These are phyloP conservation scores for Petrocephalus schoutedeni DNA, from an alignment of 2,797 vertebrate genomes.

Conservation along the genomic window DNA sequence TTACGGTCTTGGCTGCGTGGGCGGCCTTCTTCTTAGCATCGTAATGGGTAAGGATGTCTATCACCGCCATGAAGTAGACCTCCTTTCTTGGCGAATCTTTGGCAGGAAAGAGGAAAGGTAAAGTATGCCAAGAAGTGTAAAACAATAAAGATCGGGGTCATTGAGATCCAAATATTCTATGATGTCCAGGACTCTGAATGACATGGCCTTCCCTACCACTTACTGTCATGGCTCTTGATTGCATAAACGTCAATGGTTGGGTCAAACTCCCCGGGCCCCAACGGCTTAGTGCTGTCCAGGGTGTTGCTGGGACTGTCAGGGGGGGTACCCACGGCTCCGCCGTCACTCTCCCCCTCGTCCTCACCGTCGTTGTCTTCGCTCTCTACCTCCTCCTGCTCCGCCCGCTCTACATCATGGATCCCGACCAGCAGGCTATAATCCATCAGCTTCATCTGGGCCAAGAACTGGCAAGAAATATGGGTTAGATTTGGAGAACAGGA, in stretches of 20 bases:
- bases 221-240: slow-evolving; percentile 94
- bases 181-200: neutral
- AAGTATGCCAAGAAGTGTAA: neutral
- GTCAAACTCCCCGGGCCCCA: slow-evolving; percentile 92
- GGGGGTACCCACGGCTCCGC: slow-evolving; percentile 83
- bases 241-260: slow-evolving; percentile 94
- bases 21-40: slow-evolving; percentile 97
- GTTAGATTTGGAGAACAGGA: neutral
- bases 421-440: slow-evolving; percentile 98
- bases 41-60: slow-evolving; percentile 98
- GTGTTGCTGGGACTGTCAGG: slow-evolving; percentile 97
- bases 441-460: slow-evolving; percentile 96
- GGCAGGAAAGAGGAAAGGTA: neutral
- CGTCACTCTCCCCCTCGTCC: slow-evolving; percentile 92
- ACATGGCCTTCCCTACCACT: slow-evolving; percentile 45
- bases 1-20: slow-evolving; percentile 69
- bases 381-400: slow-evolving; percentile 92
- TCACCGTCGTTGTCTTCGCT: slow-evolving; percentile 93
- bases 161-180: neutral
- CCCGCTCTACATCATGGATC: slow-evolving; percentile 93
- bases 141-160: neutral
- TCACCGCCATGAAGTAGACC: slow-evolving; percentile 98
- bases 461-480: slow-evolving; percentile 66
- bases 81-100: slow-evolving; percentile 90
- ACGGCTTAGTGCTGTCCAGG: slow-evolving; percentile 83